A percentile compares a stretch with the other conserved stretches of the same genome.
phyloP scores from a whole-genome alignment of 2,888 invertebrate genomes.

The Oligia latruncula region DNA sequence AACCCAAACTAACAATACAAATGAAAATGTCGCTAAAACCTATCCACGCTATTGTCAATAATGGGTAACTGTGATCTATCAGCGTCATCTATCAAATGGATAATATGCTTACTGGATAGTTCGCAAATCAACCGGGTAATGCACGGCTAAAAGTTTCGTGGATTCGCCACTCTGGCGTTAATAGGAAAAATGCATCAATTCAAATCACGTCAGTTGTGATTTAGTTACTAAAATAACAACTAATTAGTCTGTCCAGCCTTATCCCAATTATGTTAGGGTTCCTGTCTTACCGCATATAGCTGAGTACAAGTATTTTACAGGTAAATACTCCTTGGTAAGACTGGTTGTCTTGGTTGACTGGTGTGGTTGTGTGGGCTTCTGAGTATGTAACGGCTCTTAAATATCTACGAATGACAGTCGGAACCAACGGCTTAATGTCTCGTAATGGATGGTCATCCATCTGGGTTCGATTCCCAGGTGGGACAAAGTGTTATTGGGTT shows the following conservation, averaged over 20 bases:
- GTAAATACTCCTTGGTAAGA: neutral
- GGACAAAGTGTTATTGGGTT: too few species aligned
- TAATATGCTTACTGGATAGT: conserved; percentile 29
- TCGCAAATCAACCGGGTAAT: conserved; percentile 18
- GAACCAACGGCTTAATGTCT: neutral
- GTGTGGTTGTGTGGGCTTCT: neutral
- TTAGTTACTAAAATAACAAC: neutral
- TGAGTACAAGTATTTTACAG: neutral
- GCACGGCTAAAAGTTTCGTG: conserved; percentile 5
- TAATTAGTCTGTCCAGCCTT: neutral
- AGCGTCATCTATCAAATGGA: conserved; percentile 32
- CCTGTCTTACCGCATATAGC: too few species aligned
- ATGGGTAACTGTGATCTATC: conserved; percentile 34
- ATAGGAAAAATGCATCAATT: neutral
- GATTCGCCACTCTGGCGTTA: neutral
- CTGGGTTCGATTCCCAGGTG: too few species aligned
- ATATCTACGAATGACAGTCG: too few species aligned
- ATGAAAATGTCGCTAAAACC: conserved; percentile 25
- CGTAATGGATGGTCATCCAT: neutral
- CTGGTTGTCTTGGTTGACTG: neutral
- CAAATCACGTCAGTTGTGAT: neutral
- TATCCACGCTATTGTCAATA: conserved; percentile 18
- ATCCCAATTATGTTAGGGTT: neutral
- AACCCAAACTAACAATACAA: conserved; percentile 9
- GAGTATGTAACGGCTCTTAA: neutral